Conservation (phyloP, 2,888 invertebrate genomes). For the Celastrina argiolus region DNA sequence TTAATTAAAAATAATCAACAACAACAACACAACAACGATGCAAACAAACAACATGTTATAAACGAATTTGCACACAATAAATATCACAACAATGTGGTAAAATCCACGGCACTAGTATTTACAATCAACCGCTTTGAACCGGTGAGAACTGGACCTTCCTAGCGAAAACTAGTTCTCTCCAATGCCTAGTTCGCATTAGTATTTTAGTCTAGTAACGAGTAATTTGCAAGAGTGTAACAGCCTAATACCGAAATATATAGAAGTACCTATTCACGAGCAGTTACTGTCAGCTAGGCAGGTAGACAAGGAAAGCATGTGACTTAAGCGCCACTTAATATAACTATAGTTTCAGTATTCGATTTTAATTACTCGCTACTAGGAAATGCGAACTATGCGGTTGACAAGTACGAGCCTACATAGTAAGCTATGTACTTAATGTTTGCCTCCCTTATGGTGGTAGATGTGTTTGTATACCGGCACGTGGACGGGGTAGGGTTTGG, state of each 20-base stretch:
- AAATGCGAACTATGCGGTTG: slow-evolving; percentile 12
- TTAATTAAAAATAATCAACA: slow-evolving; percentile 43
- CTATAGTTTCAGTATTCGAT: background rate
- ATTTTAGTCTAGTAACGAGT: background rate
- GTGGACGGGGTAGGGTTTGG: slow-evolving; percentile 85
- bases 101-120: slow-evolving; percentile 60
- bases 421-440: slow-evolving; percentile 55
- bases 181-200: background rate
- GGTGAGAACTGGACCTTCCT: slow-evolving; percentile 16
- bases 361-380: background rate
- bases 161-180: background rate
- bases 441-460: slow-evolving; percentile 80
- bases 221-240: background rate
- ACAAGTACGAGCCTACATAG: slow-evolving; percentile 25
- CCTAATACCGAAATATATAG: too few relatives aligned
- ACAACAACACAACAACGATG: slow-evolving; percentile 70
- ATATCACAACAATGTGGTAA: slow-evolving; percentile 68
- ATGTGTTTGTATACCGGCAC: slow-evolving; percentile 86
- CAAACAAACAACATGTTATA: slow-evolving; percentile 58
- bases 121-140: slow-evolving; percentile 43
- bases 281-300: too few relatives aligned
- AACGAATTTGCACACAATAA: slow-evolving; percentile 61
- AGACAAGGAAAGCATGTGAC: too few relatives aligned
- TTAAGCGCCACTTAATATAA: too few relatives aligned
- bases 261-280: too few relatives aligned